phyloP scores from a whole-genome alignment of 2,888 invertebrate genomes.

The Nomada fabriciana region DNA sequence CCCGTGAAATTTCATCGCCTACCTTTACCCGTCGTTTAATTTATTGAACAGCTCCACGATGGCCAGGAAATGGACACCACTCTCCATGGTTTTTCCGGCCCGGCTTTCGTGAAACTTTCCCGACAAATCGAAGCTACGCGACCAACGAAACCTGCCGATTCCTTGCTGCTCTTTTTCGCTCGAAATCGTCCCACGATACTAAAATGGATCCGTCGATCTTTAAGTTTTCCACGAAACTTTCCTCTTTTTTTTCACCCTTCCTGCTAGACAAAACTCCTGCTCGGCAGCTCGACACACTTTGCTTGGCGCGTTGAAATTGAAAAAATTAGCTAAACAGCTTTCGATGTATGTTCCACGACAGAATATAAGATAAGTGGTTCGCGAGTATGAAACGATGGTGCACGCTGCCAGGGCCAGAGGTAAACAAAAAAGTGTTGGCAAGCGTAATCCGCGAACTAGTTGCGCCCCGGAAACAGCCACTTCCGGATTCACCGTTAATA shows the following conservation, averaged over 20 bases:
- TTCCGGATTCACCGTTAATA: slow-evolving; percentile 41
- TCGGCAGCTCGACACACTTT: too few species aligned
- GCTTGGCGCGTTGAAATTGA: background rate
- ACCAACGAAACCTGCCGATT: slow-evolving; percentile 29
- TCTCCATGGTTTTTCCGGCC: slow-evolving; percentile 30
- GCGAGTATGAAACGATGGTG: background rate
- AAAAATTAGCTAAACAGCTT: slow-evolving; percentile 7
- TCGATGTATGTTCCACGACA: background rate
- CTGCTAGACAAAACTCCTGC: background rate
- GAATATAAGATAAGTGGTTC: background rate
- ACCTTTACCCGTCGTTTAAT: slow-evolving; percentile 50
- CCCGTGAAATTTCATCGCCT: slow-evolving; percentile 52
- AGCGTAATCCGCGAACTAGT: slow-evolving; percentile 46
- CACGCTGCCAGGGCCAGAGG: background rate
- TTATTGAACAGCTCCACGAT: slow-evolving; percentile 43
- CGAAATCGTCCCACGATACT: slow-evolving; percentile 12
- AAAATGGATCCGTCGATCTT: slow-evolving; percentile 1
- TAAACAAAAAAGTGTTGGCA: slow-evolving; percentile 42
- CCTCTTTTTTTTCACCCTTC: background rate
- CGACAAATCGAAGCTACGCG: slow-evolving; percentile 56
- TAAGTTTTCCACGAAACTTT: background rate
- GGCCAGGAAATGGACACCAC: slow-evolving; percentile 46
- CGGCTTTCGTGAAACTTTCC: slow-evolving; percentile 32
- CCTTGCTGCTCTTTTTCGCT: background rate
- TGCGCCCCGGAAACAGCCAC: slow-evolving; percentile 18